Percentiles rank a stretch among this genome's conserved stretches.
Conservation (phyloP, 2,888 invertebrate species). For the Hypomecis atomaria region DNA sequence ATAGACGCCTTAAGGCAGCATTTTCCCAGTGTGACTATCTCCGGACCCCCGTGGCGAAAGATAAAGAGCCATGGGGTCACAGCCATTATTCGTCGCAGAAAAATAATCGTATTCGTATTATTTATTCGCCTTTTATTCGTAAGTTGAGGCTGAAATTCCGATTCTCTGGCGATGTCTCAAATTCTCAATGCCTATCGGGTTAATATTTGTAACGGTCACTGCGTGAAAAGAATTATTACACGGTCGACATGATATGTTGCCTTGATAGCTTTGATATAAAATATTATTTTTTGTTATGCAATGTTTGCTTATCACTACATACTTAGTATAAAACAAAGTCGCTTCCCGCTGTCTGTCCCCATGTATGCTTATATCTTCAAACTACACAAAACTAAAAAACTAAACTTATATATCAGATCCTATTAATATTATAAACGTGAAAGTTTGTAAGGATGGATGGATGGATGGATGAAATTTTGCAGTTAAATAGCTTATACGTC, state of each 20-base stretch:
- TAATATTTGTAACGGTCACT: slow-evolving; percentile 23
- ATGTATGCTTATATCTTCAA: no score
- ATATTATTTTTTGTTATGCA: no score
- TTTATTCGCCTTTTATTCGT: slow-evolving; percentile 42
- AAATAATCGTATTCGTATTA: slow-evolving; percentile 48
- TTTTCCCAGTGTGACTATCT: slow-evolving; percentile 32
- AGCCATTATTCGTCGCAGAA: slow-evolving; percentile 42
- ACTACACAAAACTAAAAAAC: no score
- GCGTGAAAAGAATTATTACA: slow-evolving; percentile 11
- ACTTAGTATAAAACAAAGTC: no score
- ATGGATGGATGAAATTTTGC: no score
- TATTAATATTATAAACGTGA: no score
- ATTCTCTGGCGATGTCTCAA: slow-evolving; percentile 28
- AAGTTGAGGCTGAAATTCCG: slow-evolving; percentile 28
- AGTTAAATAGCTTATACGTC: no score
- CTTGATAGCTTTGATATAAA: no score
- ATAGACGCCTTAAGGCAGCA: slow-evolving; percentile 1
- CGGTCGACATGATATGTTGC: slow-evolving; percentile 1
- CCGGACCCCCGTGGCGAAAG: slow-evolving; percentile 38
- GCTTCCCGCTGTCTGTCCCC: no score
- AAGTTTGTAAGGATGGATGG: no score
- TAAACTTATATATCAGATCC: no score
- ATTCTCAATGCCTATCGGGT: slow-evolving; percentile 28
- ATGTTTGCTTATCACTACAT: no score
- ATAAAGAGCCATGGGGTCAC: slow-evolving; percentile 39